A percentile compares a stretch with the other conserved stretches of the same genome.
Conservation (phyloP, 1,140 invertebrate species). For the Drosophila nigrodunni region DNA sequence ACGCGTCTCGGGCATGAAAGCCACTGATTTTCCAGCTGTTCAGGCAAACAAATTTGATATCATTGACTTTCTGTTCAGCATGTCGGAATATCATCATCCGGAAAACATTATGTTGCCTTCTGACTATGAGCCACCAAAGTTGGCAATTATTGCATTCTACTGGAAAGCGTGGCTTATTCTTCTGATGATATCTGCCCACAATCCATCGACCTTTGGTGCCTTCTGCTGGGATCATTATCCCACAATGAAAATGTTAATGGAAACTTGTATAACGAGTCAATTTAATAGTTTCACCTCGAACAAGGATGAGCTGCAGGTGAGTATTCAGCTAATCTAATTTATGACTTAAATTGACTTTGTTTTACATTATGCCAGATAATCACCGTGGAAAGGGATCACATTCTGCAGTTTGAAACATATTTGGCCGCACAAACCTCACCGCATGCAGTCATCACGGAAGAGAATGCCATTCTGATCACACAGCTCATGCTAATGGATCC, state of each 20-base stretch:
- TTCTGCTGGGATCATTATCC: slow-evolving; percentile 96
- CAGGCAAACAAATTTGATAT: slow-evolving; percentile 93
- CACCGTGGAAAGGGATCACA: slow-evolving; percentile 91
- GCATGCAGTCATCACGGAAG: slow-evolving; percentile 94
- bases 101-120: slow-evolving; percentile 95
- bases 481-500: slow-evolving; percentile 95
- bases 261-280: slow-evolving; percentile 97
- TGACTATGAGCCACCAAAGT: slow-evolving; percentile 93
- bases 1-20: slow-evolving; percentile 91
- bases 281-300: slow-evolving; percentile 60
- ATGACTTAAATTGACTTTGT: too few relatives aligned
- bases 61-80: slow-evolving; percentile 95
- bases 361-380: slow-evolving; percentile 86
- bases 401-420: slow-evolving; percentile 97
- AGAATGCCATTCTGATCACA: slow-evolving; percentile 93
- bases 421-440: slow-evolving; percentile 93
- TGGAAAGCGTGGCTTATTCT: slow-evolving; percentile 98
- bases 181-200: slow-evolving; percentile 95
- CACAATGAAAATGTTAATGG: slow-evolving; percentile 95
- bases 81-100: slow-evolving; percentile 96
- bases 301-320: slow-evolving; percentile 81
- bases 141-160: slow-evolving; percentile 96
- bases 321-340: slow-evolving; percentile 11
- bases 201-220: slow-evolving; percentile 94
- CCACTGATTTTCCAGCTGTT: slow-evolving; percentile 88